phyloP scores from a whole-genome alignment of 2,797 vertebrate genomes.

The Pelodytes ibericus region DNA sequence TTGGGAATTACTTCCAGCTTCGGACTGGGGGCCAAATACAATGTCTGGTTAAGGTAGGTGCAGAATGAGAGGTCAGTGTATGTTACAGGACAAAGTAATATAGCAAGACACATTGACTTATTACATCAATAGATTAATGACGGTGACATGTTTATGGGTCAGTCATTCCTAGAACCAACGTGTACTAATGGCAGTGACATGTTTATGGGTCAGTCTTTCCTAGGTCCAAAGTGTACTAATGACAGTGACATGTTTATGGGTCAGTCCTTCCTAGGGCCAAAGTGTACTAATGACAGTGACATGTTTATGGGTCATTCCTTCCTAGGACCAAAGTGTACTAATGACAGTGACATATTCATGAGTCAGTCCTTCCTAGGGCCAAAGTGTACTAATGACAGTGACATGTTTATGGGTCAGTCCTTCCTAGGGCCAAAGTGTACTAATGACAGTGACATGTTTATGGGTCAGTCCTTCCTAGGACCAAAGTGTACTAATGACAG shows the following conservation, averaged over 20 bases:
- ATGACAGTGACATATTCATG: neutral
- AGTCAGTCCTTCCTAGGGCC: neutral
- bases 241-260: too few relatives aligned
- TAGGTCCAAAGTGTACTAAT: too few relatives aligned
- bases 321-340: neutral
- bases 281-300: too few relatives aligned
- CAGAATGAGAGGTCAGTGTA: too few relatives aligned
- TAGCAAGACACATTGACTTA: too few relatives aligned
- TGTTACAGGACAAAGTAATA: too few relatives aligned
- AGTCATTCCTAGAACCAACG: too few relatives aligned
- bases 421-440: neutral
- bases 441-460: neutral
- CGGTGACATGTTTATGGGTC: neutral
- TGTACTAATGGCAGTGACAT: too few relatives aligned
- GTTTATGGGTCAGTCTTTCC: too few relatives aligned
- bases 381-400: neutral
- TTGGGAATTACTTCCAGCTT: constrained; percentile 17
- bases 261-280: too few relatives aligned
- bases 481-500: neutral
- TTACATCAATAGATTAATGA: too few relatives aligned
- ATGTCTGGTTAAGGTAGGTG: constrained; percentile 1
- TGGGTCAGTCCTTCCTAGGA: neutral
- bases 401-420: neutral
- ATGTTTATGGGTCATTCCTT: too few relatives aligned
- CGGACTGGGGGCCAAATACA: neutral